Evolutionary conservation across 2,797 vertebrate species (phyloP).

Genomic region (Enteromius viviparus): DNA sequence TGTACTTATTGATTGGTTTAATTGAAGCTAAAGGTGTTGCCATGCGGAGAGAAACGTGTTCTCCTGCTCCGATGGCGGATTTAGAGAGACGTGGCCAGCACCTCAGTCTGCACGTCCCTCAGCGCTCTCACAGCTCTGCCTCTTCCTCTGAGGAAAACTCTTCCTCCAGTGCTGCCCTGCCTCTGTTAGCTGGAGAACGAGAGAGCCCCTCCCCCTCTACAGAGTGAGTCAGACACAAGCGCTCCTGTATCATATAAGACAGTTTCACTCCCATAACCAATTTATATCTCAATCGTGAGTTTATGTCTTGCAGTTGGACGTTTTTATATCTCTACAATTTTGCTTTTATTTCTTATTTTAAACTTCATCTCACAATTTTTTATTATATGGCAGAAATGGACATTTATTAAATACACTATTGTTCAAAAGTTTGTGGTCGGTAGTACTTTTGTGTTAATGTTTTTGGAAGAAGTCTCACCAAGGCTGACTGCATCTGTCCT

Average conservation of each 20-base stretch:
- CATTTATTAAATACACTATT: background rate
- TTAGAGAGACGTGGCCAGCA: constrained; percentile 79
- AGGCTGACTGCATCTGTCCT: background rate
- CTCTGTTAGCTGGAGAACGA: constrained; percentile 88
- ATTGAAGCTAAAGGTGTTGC: constrained; percentile 79
- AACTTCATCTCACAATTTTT: background rate
- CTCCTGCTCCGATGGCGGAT: constrained; percentile 83
- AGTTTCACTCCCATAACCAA: background rate
- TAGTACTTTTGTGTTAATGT: background rate
- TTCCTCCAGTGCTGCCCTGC: constrained; percentile 90
- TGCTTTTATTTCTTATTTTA: constrained; percentile 12
- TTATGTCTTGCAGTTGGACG: background rate
- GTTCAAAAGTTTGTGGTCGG: background rate
- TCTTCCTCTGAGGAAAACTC: constrained; percentile 96
- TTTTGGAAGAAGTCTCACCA: background rate
- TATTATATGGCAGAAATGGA: background rate
- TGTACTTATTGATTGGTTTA: background rate
- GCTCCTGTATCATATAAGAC: background rate
- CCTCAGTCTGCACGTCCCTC: constrained; percentile 91
- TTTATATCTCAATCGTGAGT: background rate
- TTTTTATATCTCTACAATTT: background rate
- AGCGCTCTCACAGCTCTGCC: constrained; percentile 92
- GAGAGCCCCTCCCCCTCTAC: constrained; percentile 87
- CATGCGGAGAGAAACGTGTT: constrained; percentile 82
- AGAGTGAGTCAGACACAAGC: constrained; percentile 79